phyloP scores from a whole-genome alignment of 2,797 vertebrate species.

The Acanthopagrus latus region DNA sequence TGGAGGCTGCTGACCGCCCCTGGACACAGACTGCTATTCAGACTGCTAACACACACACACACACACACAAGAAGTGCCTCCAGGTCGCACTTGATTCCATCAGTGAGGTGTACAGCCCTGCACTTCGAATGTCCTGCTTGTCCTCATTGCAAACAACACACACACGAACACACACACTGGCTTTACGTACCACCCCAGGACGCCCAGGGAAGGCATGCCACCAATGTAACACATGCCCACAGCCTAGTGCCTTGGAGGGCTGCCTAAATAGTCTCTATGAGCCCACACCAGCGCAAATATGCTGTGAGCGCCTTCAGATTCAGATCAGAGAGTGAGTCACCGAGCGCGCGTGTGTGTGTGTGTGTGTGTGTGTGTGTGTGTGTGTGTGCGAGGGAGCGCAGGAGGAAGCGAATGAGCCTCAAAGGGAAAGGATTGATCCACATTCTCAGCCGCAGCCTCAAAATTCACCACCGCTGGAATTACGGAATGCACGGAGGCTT shows the following conservation, averaged over 20 bases:
- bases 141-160: constrained; percentile 22
- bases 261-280: constrained; percentile 47
- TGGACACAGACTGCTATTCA: constrained; percentile 61
- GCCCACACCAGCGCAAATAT: constrained; percentile 53
- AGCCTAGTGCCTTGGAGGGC: constrained; percentile 33
- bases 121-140: constrained; percentile 38
- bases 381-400: neutral
- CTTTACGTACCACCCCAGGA: constrained; percentile 27
- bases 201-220: constrained; percentile 47
- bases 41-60: constrained; percentile 18
- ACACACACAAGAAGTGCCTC: constrained; percentile 20
- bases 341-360: neutral
- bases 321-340: constrained; percentile 26
- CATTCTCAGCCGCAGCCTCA: neutral
- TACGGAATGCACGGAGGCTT: neutral
- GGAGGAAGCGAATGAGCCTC: neutral
- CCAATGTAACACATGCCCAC: constrained; percentile 54
- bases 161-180: constrained; percentile 29
- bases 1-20: constrained; percentile 35
- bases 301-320: constrained; percentile 43
- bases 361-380: no score
- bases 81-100: constrained; percentile 36
- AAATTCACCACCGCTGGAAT: neutral
- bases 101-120: constrained; percentile 1
- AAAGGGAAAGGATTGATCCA: neutral